phyloP scores from a whole-genome alignment of 2,797 vertebrate species.

The Gephyroberyx darwinii region DNA sequence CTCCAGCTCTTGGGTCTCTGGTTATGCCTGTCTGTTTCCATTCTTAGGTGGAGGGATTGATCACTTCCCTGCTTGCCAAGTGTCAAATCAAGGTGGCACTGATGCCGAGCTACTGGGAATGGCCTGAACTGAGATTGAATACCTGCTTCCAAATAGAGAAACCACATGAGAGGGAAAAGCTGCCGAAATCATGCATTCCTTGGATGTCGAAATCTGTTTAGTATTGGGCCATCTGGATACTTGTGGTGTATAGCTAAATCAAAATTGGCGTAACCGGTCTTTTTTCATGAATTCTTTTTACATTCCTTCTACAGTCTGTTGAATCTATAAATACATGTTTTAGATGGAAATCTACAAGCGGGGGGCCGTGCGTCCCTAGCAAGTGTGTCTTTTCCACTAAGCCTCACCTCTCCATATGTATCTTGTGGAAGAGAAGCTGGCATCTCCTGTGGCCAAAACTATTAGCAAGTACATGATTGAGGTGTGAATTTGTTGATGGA shows the following conservation, averaged over 20 bases:
- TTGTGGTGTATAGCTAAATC: constrained; percentile 8
- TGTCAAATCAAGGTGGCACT: constrained; percentile 53
- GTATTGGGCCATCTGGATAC: constrained; percentile 19
- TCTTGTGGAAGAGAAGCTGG: constrained; percentile 14
- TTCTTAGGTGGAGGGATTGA: constrained; percentile 69
- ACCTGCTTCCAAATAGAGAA: constrained; percentile 22
- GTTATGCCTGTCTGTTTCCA: constrained; percentile 76
- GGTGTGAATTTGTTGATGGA: constrained; percentile 32
- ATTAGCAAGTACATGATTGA: constrained; percentile 6
- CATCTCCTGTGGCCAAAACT: constrained; percentile 4
- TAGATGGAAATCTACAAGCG: neutral
- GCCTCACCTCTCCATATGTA: neutral
- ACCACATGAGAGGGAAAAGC: constrained; percentile 20
- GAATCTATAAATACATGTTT: neutral
- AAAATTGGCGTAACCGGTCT: neutral
- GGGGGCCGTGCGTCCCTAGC: neutral
- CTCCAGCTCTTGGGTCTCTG: constrained; percentile 68
- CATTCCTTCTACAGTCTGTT: neutral
- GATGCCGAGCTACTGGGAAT: constrained; percentile 54
- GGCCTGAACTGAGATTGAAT: constrained; percentile 22
- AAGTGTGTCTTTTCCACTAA: constrained; percentile 3
- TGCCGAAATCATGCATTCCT: constrained; percentile 31
- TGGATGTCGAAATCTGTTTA: constrained; percentile 18
- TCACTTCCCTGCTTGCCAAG: constrained; percentile 60
- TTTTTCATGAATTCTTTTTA: neutral